Conservation (phyloP, 92 coral and sea anemone genomes). For the Zoanthus gigantus region DNA sequence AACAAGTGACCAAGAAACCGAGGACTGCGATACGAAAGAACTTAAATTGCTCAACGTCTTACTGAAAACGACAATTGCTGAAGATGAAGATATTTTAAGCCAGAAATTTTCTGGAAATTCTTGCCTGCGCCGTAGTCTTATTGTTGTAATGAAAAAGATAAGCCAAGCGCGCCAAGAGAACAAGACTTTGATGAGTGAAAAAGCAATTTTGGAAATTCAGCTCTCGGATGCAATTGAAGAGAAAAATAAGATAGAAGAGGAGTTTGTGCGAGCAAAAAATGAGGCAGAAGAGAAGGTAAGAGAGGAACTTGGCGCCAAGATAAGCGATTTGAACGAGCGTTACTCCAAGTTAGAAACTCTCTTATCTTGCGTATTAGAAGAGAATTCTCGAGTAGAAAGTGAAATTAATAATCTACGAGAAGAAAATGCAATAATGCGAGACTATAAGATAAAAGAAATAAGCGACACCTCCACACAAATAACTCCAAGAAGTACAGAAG, state of each 20-base stretch:
- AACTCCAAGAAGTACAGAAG: constrained; percentile 79
- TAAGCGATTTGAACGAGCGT: constrained; percentile 58
- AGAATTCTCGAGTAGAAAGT: constrained; percentile 72
- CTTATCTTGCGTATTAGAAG: constrained; percentile 77
- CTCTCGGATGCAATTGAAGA: constrained; percentile 83
- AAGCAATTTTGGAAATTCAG: constrained; percentile 81
- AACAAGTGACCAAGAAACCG: constrained; percentile 2
- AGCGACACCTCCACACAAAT: constrained; percentile 83
- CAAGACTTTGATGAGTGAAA: constrained; percentile 57
- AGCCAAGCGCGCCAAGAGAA: constrained; percentile 55
- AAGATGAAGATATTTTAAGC: constrained; percentile 51
- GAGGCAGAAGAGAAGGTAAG: constrained; percentile 35
- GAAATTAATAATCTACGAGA: constrained; percentile 73
- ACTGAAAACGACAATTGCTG: constrained; percentile 43
- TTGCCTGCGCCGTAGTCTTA: constrained; percentile 50
- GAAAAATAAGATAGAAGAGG: constrained; percentile 71
- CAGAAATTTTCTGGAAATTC: constrained; percentile 50
- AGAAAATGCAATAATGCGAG: constrained; percentile 75
- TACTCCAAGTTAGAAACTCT: constrained; percentile 80
- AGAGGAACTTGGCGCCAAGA: constrained; percentile 46
- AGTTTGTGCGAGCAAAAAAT: constrained; percentile 57
- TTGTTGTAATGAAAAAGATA: constrained; percentile 38
- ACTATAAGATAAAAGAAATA: constrained; percentile 76
- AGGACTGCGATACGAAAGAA: constrained; percentile 40
- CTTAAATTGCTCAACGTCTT: constrained; percentile 20